Evolutionary conservation across 1,140 invertebrate species (phyloP), one percentile per base, ranked within the genome.

Genomic region (Euura saliciscinereae): DNA sequence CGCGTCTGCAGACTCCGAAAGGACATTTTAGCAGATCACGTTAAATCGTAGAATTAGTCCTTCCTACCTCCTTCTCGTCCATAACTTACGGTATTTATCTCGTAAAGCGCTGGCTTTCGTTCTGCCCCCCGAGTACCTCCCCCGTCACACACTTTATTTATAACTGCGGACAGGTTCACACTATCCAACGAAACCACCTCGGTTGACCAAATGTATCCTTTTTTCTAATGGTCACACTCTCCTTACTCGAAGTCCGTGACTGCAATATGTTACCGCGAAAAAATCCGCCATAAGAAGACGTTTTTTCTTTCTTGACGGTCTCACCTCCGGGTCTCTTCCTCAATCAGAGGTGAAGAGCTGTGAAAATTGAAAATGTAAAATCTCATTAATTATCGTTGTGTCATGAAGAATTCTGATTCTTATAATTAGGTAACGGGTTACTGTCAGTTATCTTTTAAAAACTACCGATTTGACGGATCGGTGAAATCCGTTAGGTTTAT

Each of bases 61-160:
- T 74, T 75, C 77, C 73, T n/a, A 59, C 6, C 51, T n/a, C 51
- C 51, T n/a, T n/a, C 5, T 59, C 51, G 51, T 2, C 51, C 78
- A 81, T 84, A 83, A 83, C 81, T 84, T 80, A 83, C 74, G 77
- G 76, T 78, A 84, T 84, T 83, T 82, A 81, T 81, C 81, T 77
- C 79, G 76, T 80, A 79, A 80, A 80, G 68, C 28, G 28, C 76
- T 77, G 83, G 70, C 77, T 80, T 77, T 78, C 76, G 70, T 73
- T 69, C 76, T 83, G 81, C 82, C 80, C 80, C 76, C 74, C 65
- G 75, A 28, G 28, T 28, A 0, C 28, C 28, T 28, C 28, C 28
- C 28, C 28, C 28, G 28, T 28, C 28, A 28, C 28, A 76, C 7
- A 72, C 75, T 77, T 83, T 84, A 84, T 84, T 84, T 84, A 84